A percentile compares a stretch with the other conserved stretches of the same genome.
phyloP scores from a whole-genome alignment of 2,797 vertebrate genomes.

The Sebastes oblongus region DNA sequence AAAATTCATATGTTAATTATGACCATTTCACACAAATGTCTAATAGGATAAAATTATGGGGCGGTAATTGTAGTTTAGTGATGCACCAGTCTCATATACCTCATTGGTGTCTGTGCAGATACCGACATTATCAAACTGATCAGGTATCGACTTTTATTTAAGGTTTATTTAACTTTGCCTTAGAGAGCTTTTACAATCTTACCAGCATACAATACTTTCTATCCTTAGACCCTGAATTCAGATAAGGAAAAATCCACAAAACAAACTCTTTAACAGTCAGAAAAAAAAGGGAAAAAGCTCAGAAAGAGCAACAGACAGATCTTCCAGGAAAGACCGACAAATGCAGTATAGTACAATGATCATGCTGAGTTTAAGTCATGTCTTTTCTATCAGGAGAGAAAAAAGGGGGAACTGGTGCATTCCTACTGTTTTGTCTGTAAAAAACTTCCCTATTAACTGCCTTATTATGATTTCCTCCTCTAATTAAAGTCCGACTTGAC shows the following conservation, averaged over 20 bases:
- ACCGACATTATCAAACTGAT: not conserved
- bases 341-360: not conserved
- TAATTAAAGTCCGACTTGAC: conserved; percentile 12
- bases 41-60: too few species aligned
- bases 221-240: not conserved
- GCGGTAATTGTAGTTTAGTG: not conserved
- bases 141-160: not conserved
- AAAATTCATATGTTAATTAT: too few species aligned
- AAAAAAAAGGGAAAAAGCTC: not conserved
- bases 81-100: not conserved
- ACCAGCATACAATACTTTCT: not conserved
- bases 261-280: not conserved
- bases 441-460: not conserved
- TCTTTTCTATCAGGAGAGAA: not conserved
- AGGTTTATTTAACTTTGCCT: not conserved
- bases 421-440: not conserved
- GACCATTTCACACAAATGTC: too few species aligned
- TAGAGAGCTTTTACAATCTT: not conserved
- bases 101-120: not conserved
- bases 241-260: not conserved
- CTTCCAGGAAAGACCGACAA: not conserved
- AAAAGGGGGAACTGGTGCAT: not conserved
- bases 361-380: not conserved
- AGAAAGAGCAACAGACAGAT: not conserved
- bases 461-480: not conserved